These are phyloP conservation scores for Colistium nudipinnis DNA, from an alignment of 2,113 vertebrate genomes.

Conservation along the genomic window DNA sequence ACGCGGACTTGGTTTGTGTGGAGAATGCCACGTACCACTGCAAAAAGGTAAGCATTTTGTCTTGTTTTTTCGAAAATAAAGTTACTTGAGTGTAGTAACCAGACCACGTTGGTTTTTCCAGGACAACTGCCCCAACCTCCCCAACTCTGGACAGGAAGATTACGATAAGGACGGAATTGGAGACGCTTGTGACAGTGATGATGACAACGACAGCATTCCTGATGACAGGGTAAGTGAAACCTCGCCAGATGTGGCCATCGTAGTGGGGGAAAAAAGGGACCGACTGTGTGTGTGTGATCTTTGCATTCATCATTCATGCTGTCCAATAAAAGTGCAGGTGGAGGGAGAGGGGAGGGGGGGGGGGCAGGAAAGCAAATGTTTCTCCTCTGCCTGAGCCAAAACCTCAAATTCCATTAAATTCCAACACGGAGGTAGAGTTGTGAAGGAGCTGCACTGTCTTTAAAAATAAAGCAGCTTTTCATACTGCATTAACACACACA, in stretches of 20 bases:
- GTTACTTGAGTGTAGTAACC: neutral
- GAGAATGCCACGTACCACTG: constrained; percentile 99
- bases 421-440: constrained; percentile 42
- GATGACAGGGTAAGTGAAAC: constrained; percentile 88
- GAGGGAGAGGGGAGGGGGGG: neutral
- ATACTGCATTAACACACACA: constrained; percentile 42
- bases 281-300: constrained; percentile 32
- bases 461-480: constrained; percentile 70
- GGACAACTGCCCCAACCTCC: constrained; percentile 98
- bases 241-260: neutral
- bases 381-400: constrained; percentile 63
- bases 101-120: constrained; percentile 61
- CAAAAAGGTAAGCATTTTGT: constrained; percentile 91
- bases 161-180: constrained; percentile 96
- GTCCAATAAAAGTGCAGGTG: constrained; percentile 47
- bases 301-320: constrained; percentile 59
- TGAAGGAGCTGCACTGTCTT: constrained; percentile 67
- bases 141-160: constrained; percentile 98
- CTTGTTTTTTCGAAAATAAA: too few species aligned
- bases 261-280: neutral
- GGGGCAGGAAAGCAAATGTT: constrained; percentile 70
- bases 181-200: constrained; percentile 95
- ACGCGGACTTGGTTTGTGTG: constrained; percentile 92
- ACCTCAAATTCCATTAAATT: constrained; percentile 71
- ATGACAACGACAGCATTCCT: constrained; percentile 93